A percentile compares a stretch with the other conserved stretches of the same genome.
phyloP scores from a whole-genome alignment of 2,888 invertebrate species.

The Agrochola macilenta region DNA sequence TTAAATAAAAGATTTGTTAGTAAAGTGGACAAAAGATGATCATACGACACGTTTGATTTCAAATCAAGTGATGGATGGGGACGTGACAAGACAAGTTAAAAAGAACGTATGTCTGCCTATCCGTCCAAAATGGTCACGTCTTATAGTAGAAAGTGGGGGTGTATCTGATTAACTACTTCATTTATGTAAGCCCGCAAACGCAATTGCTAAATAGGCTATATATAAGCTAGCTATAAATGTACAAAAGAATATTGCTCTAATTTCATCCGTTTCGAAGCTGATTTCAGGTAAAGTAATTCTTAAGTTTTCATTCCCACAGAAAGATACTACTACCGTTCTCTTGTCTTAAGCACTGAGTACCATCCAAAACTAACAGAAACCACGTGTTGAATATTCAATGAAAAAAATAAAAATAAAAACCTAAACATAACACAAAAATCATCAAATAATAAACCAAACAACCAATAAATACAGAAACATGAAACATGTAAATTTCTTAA shows the following conservation, averaged over 20 bases:
- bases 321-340: fast-evolving
- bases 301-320: neutral
- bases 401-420: neutral
- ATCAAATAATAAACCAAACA: neutral
- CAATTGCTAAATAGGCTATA: neutral
- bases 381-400: neutral
- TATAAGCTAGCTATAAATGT: neutral
- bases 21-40: slow-evolving; percentile 21
- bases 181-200: neutral
- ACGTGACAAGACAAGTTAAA: slow-evolving; percentile 6
- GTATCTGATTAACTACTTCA: slow-evolving; percentile 13
- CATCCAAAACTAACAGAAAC: neutral
- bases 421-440: neutral
- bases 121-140: neutral
- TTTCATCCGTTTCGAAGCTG: neutral
- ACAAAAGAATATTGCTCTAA: neutral
- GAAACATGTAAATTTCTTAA: slow-evolving; percentile 9
- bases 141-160: neutral
- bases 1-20: slow-evolving; percentile 7
- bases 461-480: neutral
- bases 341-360: too few relatives aligned
- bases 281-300: neutral
- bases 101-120: slow-evolving; percentile 13
- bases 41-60: slow-evolving; percentile 25
- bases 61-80: slow-evolving; percentile 10